These are phyloP conservation scores for Eidolon helvum DNA, from an alignment of 2,113 vertebrate species.

Conservation along the genomic window DNA sequence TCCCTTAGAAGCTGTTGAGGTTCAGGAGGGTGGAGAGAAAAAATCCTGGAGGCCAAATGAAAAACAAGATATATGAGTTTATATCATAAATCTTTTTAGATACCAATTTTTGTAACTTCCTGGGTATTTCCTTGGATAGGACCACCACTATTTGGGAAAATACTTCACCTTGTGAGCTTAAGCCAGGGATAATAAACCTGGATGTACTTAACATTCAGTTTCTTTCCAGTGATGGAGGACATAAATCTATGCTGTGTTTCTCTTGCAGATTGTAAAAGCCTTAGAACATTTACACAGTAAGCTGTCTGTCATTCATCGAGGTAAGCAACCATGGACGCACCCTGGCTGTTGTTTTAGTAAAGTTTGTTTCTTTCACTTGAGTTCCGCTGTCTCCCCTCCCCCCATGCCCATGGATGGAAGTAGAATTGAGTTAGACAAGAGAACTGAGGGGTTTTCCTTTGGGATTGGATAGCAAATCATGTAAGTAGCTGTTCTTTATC, in stretches of 20 bases:
- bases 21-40: not conserved
- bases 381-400: too few species aligned
- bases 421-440: not conserved
- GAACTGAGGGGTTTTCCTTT: not conserved
- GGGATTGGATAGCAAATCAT: not conserved
- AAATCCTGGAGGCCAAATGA: not conserved
- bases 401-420: not conserved
- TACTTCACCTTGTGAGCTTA: not conserved
- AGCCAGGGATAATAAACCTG: not conserved
- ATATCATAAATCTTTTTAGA: too few species aligned
- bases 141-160: not conserved
- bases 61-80: not conserved
- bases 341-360: not conserved
- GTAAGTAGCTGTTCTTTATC: not conserved
- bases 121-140: not conserved
- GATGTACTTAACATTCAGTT: not conserved
- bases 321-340: conserved; percentile 79
- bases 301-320: conserved; percentile 97
- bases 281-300: conserved; percentile 98
- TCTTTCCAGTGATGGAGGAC: not conserved
- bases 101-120: not conserved
- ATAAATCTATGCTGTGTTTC: conserved; percentile 48
- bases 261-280: conserved; percentile 95
- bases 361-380: not conserved
- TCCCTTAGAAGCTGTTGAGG: not conserved